Evolutionary conservation across 2,797 vertebrate species (phyloP).

Genomic region (Tarsius wallacei): DNA sequence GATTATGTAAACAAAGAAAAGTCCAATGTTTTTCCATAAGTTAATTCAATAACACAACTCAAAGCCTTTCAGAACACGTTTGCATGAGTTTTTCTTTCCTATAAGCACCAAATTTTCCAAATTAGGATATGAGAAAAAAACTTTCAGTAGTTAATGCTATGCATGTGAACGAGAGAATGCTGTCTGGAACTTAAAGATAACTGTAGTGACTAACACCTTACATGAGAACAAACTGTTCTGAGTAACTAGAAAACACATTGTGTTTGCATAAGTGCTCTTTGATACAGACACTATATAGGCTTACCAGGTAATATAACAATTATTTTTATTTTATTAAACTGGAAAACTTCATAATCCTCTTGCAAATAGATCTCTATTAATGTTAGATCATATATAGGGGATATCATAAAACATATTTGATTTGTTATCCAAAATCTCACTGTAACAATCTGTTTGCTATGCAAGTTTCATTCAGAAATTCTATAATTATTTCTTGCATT

Average conservation of each 20-base stretch:
- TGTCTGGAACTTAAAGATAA: constrained; percentile 51
- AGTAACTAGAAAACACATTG: background rate
- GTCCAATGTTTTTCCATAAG: background rate
- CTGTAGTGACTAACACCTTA: background rate
- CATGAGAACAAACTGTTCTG: background rate
- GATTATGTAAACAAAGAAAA: background rate
- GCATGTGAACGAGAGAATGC: constrained; percentile 15
- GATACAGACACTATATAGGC: background rate
- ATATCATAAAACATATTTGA: background rate
- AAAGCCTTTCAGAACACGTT: background rate
- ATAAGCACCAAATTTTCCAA: constrained; percentile 37
- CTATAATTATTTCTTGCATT: background rate
- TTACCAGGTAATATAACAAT: background rate
- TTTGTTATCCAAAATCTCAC: background rate
- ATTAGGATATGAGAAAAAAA: background rate
- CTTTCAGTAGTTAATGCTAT: background rate
- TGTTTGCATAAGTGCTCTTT: background rate
- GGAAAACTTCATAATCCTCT: background rate
- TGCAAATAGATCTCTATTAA: constrained; percentile 20
- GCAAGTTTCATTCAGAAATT: background rate
- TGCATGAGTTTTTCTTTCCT: background rate
- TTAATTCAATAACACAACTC: background rate
- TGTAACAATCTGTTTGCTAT: background rate
- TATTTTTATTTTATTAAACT: constrained; percentile 46
- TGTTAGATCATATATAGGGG: background rate